Conservation (phyloP, 2,797 vertebrate genomes). For the Echiichthys vipera region DNA sequence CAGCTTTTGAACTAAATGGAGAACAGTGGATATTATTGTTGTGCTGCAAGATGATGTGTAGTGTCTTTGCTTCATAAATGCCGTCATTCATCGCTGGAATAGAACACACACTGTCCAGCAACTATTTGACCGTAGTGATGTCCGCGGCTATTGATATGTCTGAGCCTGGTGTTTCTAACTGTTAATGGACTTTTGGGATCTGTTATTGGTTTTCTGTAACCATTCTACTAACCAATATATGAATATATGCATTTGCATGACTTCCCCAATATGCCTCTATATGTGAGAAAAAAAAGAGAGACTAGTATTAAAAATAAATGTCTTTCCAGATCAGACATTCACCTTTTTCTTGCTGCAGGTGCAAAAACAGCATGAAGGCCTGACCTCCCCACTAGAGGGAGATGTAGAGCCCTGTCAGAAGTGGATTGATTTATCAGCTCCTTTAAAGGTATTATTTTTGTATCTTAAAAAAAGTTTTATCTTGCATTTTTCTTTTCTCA, state of each 20-base stretch:
- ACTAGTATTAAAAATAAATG: neutral
- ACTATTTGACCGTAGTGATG: constrained; percentile 38
- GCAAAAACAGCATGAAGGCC: neutral
- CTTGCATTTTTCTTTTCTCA: neutral
- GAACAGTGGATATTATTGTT: constrained; percentile 79
- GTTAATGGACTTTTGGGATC: constrained; percentile 14
- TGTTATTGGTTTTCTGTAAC: neutral
- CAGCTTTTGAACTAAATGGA: constrained; percentile 34
- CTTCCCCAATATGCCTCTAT: neutral
- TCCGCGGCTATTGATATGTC: constrained; percentile 13
- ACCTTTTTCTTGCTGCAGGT: neutral
- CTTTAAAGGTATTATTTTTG: neutral
- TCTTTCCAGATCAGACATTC: neutral
- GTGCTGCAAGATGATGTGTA: constrained; percentile 50
- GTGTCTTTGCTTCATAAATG: constrained; percentile 69
- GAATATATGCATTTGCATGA: neutral
- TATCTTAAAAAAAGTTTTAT: neutral
- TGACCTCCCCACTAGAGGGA: constrained; percentile 57
- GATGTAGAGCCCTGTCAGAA: constrained; percentile 11
- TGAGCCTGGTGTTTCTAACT: constrained; percentile 5
- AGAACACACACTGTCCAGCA: constrained; percentile 63
- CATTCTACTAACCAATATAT: neutral
- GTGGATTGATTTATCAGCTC: neutral
- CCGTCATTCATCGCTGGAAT: constrained; percentile 74
- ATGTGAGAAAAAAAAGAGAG: neutral